phyloP scores from a whole-genome alignment of 2,797 vertebrate genomes.

The Tokudaia muenninki region DNA sequence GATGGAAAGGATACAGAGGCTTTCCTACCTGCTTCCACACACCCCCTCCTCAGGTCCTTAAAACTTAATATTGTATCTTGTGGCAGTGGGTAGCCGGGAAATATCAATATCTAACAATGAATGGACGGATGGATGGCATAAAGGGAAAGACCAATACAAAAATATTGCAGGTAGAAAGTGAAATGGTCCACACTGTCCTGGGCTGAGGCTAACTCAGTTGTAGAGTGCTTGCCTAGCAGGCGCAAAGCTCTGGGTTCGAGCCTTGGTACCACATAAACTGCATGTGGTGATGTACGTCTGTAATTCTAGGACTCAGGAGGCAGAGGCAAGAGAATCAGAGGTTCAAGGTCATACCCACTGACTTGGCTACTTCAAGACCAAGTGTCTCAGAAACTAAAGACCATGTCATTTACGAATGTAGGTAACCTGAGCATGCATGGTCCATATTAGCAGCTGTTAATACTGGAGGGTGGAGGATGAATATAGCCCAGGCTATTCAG shows the following conservation, averaged over 20 bases:
- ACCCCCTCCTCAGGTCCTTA: rapidly evolving
- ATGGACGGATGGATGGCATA: too few species aligned
- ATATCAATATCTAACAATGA: neutral
- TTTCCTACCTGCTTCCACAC: neutral
- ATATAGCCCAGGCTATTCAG: neutral
- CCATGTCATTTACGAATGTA: neutral
- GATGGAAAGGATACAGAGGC: neutral
- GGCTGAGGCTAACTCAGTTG: neutral
- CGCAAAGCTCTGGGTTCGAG: neutral
- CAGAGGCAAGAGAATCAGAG: neutral
- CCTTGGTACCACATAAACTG: neutral
- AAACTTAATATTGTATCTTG: neutral
- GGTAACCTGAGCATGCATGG: neutral
- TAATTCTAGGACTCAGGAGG: neutral
- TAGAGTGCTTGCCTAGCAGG: neutral
- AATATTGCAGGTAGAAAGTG: neutral
- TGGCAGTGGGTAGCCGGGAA: neutral
- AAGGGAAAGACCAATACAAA: neutral
- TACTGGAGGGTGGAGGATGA: neutral
- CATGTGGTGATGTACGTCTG: neutral
- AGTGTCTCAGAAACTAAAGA: neutral
- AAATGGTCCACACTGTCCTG: neutral
- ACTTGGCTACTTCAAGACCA: neutral
- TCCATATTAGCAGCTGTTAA: neutral
- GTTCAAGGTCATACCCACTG: neutral